phyloP scores from a whole-genome alignment of 2,888 invertebrate species.

The Cotesia congregata region DNA sequence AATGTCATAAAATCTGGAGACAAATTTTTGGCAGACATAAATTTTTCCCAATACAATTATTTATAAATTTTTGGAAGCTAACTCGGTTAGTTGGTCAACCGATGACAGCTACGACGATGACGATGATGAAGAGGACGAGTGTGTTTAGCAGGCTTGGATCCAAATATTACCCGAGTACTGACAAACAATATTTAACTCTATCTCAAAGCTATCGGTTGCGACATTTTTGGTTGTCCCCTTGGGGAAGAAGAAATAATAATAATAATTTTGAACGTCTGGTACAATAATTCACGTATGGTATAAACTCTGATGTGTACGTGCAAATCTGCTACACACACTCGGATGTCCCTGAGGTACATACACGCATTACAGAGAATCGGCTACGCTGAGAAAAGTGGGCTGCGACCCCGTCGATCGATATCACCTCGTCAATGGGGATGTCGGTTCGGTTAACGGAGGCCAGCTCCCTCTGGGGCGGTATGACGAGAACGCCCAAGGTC shows the following conservation, averaged over 20 bases:
- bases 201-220: not conserved
- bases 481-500: constrained; percentile 48
- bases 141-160: not conserved
- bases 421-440: constrained; percentile 44
- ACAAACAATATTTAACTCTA: not conserved
- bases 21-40: too few species aligned
- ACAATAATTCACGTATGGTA: not conserved
- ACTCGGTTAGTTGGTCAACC: constrained; percentile 15
- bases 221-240: not conserved
- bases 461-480: constrained; percentile 49
- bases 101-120: not conserved
- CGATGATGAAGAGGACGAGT: not conserved
- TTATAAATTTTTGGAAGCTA: constrained; percentile 25
- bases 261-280: not conserved
- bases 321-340: not conserved
- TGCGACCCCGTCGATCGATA: constrained; percentile 43
- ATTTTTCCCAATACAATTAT: constrained; percentile 10
- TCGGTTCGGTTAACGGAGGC: constrained; percentile 37
- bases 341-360: not conserved
- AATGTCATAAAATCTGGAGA: not conserved
- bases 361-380: constrained; percentile 8
- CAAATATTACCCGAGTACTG: not conserved
- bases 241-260: not conserved
- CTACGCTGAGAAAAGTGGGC: constrained; percentile 25
- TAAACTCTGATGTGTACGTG: too few species aligned